phyloP scores from a whole-genome alignment of 2,888 invertebrate species.

The Diplazon laetatorius region DNA sequence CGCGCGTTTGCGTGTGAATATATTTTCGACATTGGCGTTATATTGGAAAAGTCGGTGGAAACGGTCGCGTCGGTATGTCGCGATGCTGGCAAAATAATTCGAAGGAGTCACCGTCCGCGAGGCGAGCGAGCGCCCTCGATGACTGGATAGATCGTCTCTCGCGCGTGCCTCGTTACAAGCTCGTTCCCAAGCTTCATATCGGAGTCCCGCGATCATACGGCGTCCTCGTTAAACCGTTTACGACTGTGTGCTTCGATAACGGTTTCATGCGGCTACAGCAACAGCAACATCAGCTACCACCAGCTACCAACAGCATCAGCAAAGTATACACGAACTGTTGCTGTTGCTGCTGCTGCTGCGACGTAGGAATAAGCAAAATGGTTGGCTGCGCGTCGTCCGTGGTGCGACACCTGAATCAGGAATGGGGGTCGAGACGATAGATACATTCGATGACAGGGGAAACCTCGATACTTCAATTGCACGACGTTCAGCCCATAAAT shows the following conservation, averaged over 20 bases:
- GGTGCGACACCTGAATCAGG: constrained; percentile 52
- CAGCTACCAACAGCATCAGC: constrained; percentile 16
- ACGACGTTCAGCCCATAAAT: neutral
- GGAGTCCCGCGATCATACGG: constrained; percentile 63
- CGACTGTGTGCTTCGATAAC: constrained; percentile 65
- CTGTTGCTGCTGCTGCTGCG: too few relatives aligned
- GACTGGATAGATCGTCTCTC: constrained; percentile 58
- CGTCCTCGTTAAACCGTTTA: constrained; percentile 71
- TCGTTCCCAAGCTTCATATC: constrained; percentile 63
- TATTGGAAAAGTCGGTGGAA: neutral
- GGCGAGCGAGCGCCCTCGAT: constrained; percentile 53
- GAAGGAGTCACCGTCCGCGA: constrained; percentile 43
- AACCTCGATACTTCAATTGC: constrained; percentile 8
- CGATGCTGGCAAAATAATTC: constrained; percentile 40
- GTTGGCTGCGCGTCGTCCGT: constrained; percentile 8
- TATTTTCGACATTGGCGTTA: constrained; percentile 4
- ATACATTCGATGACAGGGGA: constrained; percentile 29
- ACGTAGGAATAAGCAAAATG: constrained; percentile 35
- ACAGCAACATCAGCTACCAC: constrained; percentile 9
- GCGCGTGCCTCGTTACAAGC: constrained; percentile 64
- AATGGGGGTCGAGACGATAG: constrained; percentile 63
- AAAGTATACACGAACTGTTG: constrained; percentile 42
- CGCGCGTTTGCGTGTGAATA: neutral
- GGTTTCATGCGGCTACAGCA: constrained; percentile 57
- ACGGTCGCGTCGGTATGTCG: constrained; percentile 1